Evolutionary conservation across 2,888 invertebrate genomes (phyloP).

Genomic region (Tyria jacobaeae): DNA sequence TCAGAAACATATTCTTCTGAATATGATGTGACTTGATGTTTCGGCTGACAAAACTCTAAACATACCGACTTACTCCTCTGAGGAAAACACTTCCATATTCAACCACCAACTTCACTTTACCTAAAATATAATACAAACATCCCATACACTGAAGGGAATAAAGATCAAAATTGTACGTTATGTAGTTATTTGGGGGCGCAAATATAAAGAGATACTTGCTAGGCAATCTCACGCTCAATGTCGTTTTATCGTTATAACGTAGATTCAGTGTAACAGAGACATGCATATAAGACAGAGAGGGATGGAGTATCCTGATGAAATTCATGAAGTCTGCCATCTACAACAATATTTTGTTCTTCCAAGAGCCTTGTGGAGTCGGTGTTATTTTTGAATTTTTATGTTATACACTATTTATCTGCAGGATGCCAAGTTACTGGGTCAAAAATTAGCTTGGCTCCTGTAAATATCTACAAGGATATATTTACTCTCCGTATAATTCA

Average conservation of each 20-base stretch:
- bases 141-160: conserved; percentile 32
- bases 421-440: conserved; percentile 29
- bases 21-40: conserved; percentile 55
- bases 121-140: background rate
- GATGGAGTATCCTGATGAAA: conserved; percentile 65
- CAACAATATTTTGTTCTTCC: conserved; percentile 61
- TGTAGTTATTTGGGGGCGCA: conserved; percentile 33
- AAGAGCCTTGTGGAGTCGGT: conserved; percentile 41
- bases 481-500: background rate
- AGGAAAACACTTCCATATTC: conserved; percentile 73
- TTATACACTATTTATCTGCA: conserved; percentile 33
- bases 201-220: conserved; percentile 52
- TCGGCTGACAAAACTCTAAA: conserved; percentile 64
- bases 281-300: conserved; percentile 40
- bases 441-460: conserved; percentile 23
- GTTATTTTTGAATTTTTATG: conserved; percentile 41
- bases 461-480: conserved; percentile 15
- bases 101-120: conserved; percentile 45
- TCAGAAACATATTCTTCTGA: conserved; percentile 44
- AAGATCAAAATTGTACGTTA: conserved; percentile 40
- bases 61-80: conserved; percentile 66
- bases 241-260: conserved; percentile 82
- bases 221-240: conserved; percentile 82
- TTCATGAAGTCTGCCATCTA: conserved; percentile 72
- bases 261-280: conserved; percentile 71